phyloP scores from a whole-genome alignment of 2,888 invertebrate genomes.

The Aphodius sticticus region DNA sequence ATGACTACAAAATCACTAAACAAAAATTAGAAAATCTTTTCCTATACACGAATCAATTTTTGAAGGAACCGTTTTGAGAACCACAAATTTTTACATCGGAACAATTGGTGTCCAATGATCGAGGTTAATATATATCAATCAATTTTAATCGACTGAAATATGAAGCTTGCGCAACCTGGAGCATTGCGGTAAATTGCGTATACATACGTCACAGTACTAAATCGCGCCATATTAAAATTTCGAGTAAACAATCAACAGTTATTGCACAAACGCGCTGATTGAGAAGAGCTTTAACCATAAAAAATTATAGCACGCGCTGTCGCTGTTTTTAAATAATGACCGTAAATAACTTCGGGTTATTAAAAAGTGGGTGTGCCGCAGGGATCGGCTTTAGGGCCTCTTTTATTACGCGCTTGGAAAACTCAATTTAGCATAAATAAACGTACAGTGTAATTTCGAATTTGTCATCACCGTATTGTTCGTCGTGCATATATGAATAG shows the following conservation, averaged over 20 bases:
- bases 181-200: neutral
- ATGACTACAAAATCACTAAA: too few species aligned
- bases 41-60: neutral
- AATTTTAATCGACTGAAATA: neutral
- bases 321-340: neutral
- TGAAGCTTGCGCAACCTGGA: neutral
- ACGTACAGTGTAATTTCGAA: neutral
- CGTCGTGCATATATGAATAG: too few species aligned
- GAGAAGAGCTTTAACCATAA: neutral
- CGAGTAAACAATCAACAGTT: neutral
- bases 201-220: neutral
- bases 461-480: too few species aligned
- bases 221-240: neutral
- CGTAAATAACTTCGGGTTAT: neutral
- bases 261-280: neutral
- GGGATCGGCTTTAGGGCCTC: neutral
- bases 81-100: neutral
- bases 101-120: neutral
- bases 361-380: neutral
- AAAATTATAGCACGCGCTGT: neutral
- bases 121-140: neutral
- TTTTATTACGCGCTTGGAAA: neutral
- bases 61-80: neutral
- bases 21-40: too few species aligned
- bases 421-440: neutral